These are phyloP conservation scores for Enteromius unitaeniatus DNA, from an alignment of 2,797 vertebrate genomes.

Conservation along the genomic window DNA sequence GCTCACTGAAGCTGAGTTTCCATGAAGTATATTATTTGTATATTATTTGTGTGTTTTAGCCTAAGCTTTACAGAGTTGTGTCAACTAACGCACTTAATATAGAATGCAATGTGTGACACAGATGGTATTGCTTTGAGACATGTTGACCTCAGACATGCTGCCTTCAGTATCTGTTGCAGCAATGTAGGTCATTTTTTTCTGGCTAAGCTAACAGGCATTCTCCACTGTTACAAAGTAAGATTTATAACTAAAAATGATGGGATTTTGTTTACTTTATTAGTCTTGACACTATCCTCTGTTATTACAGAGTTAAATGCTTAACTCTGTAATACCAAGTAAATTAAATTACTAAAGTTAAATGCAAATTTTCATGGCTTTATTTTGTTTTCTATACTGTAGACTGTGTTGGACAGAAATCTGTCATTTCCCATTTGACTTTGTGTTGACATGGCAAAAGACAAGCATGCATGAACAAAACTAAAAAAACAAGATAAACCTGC, in stretches of 20 bases:
- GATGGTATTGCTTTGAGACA: constrained; percentile 4
- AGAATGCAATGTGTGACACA: constrained; percentile 40
- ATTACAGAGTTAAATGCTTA: too few species aligned
- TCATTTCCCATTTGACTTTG: neutral
- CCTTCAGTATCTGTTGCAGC: neutral
- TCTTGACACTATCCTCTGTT: neutral
- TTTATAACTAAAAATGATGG: neutral
- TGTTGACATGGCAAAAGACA: neutral
- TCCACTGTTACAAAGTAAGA: neutral
- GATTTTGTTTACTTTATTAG: neutral
- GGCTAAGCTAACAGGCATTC: neutral
- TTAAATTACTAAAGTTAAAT: neutral
- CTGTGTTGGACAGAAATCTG: neutral
- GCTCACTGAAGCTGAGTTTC: neutral
- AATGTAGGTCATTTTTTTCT: constrained; percentile 45
- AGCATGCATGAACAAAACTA: neutral
- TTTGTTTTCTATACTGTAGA: neutral
- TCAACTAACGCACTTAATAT: neutral
- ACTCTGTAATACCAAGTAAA: too few species aligned
- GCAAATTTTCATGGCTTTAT: neutral
- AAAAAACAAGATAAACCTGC: constrained; percentile 1
- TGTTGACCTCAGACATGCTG: constrained; percentile 17
- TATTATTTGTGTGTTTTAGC: constrained; percentile 4
- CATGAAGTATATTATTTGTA: neutral
- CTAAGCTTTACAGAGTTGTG: neutral